phyloP scores from a whole-genome alignment of 2,888 invertebrate species.

The Leptinotarsa haldemani region DNA sequence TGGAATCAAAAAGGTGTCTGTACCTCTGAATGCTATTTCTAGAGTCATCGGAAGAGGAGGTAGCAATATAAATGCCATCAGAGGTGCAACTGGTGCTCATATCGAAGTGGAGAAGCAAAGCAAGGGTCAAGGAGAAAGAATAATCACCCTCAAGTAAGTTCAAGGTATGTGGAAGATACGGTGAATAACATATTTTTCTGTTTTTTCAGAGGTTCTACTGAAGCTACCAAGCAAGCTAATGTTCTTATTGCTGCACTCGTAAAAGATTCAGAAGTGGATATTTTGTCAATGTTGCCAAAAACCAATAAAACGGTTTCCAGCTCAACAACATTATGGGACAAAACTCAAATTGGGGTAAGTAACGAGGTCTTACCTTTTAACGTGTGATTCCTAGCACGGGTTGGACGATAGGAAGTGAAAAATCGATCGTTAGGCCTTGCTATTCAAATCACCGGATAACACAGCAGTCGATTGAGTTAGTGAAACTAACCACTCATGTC shows the following conservation, averaged over 20 bases:
- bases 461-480: too few relatives aligned
- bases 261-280: conserved; percentile 95
- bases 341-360: conserved; percentile 68
- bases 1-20: conserved; percentile 91
- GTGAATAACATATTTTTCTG: conserved; percentile 26
- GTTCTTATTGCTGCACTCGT: conserved; percentile 90
- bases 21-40: conserved; percentile 94
- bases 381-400: too few relatives aligned
- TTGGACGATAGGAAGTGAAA: too few relatives aligned
- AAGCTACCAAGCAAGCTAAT: conserved; percentile 93
- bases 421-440: too few relatives aligned
- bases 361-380: too few relatives aligned
- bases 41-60: conserved; percentile 98
- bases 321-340: conserved; percentile 71
- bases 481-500: too few relatives aligned
- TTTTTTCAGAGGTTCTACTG: conserved; percentile 80
- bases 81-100: conserved; percentile 96
- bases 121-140: conserved; percentile 92
- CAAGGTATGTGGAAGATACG: not conserved
- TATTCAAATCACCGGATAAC: too few relatives aligned
- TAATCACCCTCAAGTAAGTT: conserved; percentile 91
- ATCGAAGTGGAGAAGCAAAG: conserved; percentile 98
- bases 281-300: conserved; percentile 81
- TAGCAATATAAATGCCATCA: conserved; percentile 97
- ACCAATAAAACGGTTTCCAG: conserved; percentile 68